Evolutionary conservation across 2,888 invertebrate genomes (phyloP).

Genomic region (Orgyia antiqua): DNA sequence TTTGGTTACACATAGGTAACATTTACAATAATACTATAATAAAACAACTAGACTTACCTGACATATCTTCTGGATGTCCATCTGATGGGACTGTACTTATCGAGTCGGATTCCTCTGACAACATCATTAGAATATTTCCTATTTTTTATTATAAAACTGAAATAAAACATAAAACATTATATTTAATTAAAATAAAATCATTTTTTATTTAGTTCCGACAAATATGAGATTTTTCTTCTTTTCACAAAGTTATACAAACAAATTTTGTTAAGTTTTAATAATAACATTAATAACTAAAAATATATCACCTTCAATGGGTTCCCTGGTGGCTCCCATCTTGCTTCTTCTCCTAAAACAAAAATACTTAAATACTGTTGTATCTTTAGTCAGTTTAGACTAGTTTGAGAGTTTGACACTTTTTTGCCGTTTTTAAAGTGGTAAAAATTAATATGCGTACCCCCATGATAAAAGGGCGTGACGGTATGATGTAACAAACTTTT

Average conservation of each 20-base stretch:
- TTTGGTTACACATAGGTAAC: no score
- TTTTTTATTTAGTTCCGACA: no score
- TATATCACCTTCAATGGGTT: slow-evolving; percentile 26
- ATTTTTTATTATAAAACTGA: slow-evolving; percentile 23
- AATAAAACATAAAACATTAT: slow-evolving; percentile 19
- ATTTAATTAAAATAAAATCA: no score
- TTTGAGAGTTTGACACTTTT: no score
- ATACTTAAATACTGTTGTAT: slow-evolving; percentile 14
- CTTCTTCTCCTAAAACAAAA: slow-evolving; percentile 32
- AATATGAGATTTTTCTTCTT: not conserved
- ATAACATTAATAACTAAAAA: no score
- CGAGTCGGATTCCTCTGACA: slow-evolving; percentile 61
- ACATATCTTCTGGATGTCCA: slow-evolving; percentile 55
- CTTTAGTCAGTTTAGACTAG: no score
- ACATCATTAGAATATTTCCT: slow-evolving; percentile 40
- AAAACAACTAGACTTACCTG: slow-evolving; percentile 36
- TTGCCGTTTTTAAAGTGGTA: no score
- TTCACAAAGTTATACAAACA: not conserved
- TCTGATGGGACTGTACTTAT: slow-evolving; percentile 58
- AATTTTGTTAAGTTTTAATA: not conserved
- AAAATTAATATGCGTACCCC: no score
- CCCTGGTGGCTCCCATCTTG: slow-evolving; percentile 24
- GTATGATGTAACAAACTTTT: no score
- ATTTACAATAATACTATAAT: not conserved
- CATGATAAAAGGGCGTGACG: no score